Evolutionary conservation across 2,888 invertebrate species (phyloP).

Genomic region (Chrysolina oricalcia): DNA sequence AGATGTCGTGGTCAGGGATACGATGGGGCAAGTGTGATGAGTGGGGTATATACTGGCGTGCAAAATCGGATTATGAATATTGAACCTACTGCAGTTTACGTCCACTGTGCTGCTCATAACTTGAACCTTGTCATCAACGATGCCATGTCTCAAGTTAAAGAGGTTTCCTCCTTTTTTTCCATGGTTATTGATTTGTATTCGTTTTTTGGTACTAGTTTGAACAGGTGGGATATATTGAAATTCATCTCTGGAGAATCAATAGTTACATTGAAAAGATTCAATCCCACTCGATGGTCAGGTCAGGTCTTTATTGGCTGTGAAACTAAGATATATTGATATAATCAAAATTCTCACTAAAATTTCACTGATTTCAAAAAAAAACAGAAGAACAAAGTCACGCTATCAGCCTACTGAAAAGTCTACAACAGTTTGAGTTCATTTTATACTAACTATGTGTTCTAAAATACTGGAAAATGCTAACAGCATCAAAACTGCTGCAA

Average conservation of each 20-base stretch:
- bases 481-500: too few relatives aligned
- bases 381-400: conserved; percentile 2
- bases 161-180: conserved; percentile 48
- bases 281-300: conserved; percentile 62
- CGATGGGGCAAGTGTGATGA: too few relatives aligned
- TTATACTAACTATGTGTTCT: too few relatives aligned
- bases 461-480: too few relatives aligned
- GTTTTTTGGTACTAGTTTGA: conserved; percentile 57
- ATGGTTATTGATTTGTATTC: conserved; percentile 49
- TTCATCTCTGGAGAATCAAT: conserved; percentile 55
- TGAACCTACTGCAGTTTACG: conserved; percentile 44
- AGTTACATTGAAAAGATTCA: conserved; percentile 58
- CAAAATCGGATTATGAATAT: conserved; percentile 36
- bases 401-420: background rate
- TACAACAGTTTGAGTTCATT: too few relatives aligned
- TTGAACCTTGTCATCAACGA: conserved; percentile 49
- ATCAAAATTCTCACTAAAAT: too few relatives aligned
- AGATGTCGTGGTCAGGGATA: conserved; percentile 58
- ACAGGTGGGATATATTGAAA: conserved; percentile 58
- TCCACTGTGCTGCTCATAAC: conserved; percentile 44
- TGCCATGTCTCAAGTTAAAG: conserved; percentile 27
- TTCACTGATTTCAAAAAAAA: conserved; percentile 12
- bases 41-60: conserved; percentile 54
- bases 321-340: conserved; percentile 30
- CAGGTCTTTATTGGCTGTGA: conserved; percentile 54